These are phyloP conservation scores for Steinernema scapterisci DNA, from an alignment of 2,888 invertebrate species.

Conservation along the genomic window DNA sequence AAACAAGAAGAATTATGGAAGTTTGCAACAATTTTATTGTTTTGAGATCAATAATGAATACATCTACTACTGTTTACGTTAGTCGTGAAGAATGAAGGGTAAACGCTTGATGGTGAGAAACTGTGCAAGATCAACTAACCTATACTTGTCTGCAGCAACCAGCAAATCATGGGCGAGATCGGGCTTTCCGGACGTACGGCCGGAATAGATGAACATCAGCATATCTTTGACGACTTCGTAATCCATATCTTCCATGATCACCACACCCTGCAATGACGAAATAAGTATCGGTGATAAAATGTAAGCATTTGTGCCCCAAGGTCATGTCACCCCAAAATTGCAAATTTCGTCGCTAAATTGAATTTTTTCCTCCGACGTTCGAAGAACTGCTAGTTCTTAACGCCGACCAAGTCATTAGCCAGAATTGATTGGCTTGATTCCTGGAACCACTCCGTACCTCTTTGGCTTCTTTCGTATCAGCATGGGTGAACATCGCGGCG, in stretches of 20 bases:
- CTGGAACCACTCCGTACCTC: conserved; percentile 43
- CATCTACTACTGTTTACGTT: too few relatives aligned
- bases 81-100: too few relatives aligned
- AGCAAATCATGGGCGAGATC: conserved; percentile 65
- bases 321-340: too few relatives aligned
- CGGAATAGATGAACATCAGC: conserved; percentile 66
- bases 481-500: conserved; percentile 65
- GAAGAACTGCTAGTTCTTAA: too few relatives aligned
- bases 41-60: too few relatives aligned
- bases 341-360: background rate
- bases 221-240: conserved; percentile 65
- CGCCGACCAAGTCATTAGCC: conserved; percentile 33
- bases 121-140: conserved; percentile 43
- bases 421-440: background rate
- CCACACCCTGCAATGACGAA: conserved; percentile 12
- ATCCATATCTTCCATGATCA: conserved; percentile 66
- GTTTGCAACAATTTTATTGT: too few relatives aligned
- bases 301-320: too few relatives aligned
- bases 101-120: conserved; percentile 16
- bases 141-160: conserved; percentile 67
- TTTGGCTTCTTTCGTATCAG: conserved; percentile 64
- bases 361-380: background rate
- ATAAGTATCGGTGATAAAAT: too few relatives aligned
- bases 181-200: conserved; percentile 57
- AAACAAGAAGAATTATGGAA: too few relatives aligned